Evolutionary conservation across 2,888 invertebrate species (phyloP).

Genomic region (Andrena flavipes): DNA sequence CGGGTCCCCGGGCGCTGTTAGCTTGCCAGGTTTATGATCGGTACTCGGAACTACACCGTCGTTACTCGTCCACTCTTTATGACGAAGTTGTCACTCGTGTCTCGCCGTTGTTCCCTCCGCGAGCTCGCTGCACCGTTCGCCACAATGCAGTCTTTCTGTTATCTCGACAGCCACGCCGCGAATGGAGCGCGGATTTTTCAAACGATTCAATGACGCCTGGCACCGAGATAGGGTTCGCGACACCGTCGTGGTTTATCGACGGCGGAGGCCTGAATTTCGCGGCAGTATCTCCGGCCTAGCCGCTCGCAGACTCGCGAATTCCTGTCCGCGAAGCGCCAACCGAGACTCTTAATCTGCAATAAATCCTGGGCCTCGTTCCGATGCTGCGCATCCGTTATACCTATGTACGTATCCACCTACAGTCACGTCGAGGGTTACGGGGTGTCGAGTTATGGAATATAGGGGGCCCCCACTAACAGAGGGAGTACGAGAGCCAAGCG

Average conservation of each 20-base stretch:
- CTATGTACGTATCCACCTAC: conserved; percentile 28
- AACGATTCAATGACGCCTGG: neutral
- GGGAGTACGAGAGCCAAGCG: conserved; percentile 58
- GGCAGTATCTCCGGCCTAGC: neutral
- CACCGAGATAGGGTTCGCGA: neutral
- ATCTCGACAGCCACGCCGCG: neutral
- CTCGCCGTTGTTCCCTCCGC: conserved; percentile 16
- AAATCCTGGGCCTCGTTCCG: conserved; percentile 60
- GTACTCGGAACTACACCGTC: conserved; percentile 59
- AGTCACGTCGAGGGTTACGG: conserved; percentile 65
- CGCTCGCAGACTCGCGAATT: neutral
- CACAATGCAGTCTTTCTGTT: neutral
- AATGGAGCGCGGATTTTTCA: neutral
- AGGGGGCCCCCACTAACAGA: conserved; percentile 52
- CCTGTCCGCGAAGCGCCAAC: neutral
- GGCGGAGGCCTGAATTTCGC: neutral
- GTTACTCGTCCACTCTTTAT: conserved; percentile 47
- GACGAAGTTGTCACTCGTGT: conserved; percentile 34
- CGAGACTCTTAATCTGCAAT: conserved; percentile 54
- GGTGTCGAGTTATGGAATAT: conserved; percentile 75
- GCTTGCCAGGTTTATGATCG: conserved; percentile 58
- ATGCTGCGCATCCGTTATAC: conserved; percentile 43
- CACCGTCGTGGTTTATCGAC: neutral
- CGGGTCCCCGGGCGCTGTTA: conserved; percentile 48
- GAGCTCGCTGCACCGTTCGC: neutral